phyloP scores from a whole-genome alignment of 2,797 vertebrate genomes.

The Brachyalestes nurse region DNA sequence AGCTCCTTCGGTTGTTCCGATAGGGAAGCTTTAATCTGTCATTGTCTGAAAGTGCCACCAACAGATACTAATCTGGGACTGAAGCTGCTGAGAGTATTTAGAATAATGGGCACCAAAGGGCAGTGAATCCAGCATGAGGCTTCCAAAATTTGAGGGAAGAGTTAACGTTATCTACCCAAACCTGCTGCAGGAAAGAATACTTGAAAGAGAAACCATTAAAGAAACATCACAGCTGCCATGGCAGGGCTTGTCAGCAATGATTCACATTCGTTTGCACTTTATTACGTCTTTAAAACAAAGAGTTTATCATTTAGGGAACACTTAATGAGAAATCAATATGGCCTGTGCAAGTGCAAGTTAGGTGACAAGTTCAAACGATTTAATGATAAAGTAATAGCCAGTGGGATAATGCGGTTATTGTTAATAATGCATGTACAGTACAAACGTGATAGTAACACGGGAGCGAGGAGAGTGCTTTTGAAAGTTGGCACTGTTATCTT shows the following conservation, averaged over 20 bases:
- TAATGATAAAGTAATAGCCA: constrained; percentile 24
- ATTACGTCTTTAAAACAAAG: constrained; percentile 2
- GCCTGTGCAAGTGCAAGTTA: constrained; percentile 19
- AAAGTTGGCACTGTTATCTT: constrained; percentile 41
- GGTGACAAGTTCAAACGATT: background rate
- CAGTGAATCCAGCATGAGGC: background rate
- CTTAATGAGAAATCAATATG: constrained; percentile 19
- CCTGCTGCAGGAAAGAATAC: background rate
- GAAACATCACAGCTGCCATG: background rate
- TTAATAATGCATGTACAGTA: constrained; percentile 35
- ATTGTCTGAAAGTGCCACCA: constrained; percentile 39
- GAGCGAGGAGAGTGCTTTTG: constrained; percentile 40
- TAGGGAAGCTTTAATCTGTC: constrained; percentile 46
- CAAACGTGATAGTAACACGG: constrained; percentile 8
- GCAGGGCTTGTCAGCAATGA: constrained; percentile 1
- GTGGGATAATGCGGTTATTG: constrained; percentile 26
- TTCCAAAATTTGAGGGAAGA: background rate
- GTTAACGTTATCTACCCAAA: background rate
- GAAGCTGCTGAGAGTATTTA: constrained; percentile 23
- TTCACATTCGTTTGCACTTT: constrained; percentile 23
- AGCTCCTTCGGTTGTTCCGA: constrained; percentile 43
- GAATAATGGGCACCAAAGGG: constrained; percentile 24
- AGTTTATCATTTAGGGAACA: constrained; percentile 13
- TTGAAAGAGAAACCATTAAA: background rate
- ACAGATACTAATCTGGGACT: constrained; percentile 25